Evolutionary conservation across 2,797 vertebrate genomes (phyloP), one percentile per base, ranked within the genome.

Genomic region (Scomberomorus guttatus): DNA sequence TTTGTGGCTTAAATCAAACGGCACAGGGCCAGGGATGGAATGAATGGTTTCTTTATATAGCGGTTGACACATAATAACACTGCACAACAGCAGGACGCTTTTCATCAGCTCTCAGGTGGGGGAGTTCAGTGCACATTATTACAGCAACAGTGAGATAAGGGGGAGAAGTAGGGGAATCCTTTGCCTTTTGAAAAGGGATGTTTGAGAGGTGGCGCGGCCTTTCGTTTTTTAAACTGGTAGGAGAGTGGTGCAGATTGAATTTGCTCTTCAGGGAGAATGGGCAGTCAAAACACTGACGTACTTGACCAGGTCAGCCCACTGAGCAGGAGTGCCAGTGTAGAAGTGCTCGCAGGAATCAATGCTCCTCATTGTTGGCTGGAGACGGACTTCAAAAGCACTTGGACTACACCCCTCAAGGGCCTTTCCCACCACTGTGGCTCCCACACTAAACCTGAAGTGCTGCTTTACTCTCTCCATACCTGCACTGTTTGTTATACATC

Each of bases 211-310:
- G 76, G 46, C 25, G 3, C 17, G 1, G 68, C 50, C 64, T 83
- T 82, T 82, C 14, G 13, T 80, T 79, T 81, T 63, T 62, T 71
- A 72, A 81, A 87, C 67, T 74, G 79, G 60, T 79, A 65, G 66
- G 50, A 87, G 85, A 91, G 80, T 46, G 72, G 72, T 72, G 61
- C 76, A 64, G 75, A 79, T 75, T 92, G 79, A 80, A 92, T 91
- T 92, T 80, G 83, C 87, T 89, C 89, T 92, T 90, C 59, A 71
- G 86, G 69, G 79, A 93, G 84, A 93, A 93, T 77, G 54, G 76
- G 75, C 90, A 86, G 89, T 90, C 87, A 91, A 93, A 95, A 94
- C 91, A 93, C 77, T 84, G 90, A 90, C 58, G 80, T 80, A 94
- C 93, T 95, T 93, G 91, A 94, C 89, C 92, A 87, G 87, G 86